Evolutionary conservation across 2,113 vertebrate genomes (phyloP).

Genomic region (Bubo scandiacus): DNA sequence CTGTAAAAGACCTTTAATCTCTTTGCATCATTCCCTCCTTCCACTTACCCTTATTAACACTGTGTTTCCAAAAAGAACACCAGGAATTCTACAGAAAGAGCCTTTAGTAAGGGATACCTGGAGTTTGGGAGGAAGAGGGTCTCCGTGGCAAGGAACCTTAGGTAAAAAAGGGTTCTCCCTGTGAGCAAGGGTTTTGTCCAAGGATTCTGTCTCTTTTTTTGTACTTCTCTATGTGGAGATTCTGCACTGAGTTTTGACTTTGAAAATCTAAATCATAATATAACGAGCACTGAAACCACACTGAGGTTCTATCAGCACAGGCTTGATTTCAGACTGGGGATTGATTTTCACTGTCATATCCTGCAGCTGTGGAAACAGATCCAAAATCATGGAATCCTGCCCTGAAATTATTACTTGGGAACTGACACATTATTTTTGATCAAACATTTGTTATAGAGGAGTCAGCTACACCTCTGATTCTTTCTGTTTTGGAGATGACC

Average conservation of each 20-base stretch:
- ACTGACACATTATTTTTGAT: rapidly evolving
- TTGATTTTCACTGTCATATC: background rate
- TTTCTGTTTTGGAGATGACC: background rate
- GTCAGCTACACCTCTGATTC: background rate
- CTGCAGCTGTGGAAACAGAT: background rate
- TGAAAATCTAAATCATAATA: background rate
- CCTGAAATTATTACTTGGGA: background rate
- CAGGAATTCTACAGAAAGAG: background rate
- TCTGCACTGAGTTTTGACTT: background rate
- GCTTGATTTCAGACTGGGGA: background rate
- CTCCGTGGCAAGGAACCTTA: background rate
- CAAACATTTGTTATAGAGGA: background rate
- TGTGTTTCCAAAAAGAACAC: background rate
- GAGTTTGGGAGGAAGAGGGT: background rate
- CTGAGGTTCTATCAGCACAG: background rate
- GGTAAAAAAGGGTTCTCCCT: background rate
- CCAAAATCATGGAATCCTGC: background rate
- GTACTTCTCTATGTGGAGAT: background rate
- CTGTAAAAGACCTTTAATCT: background rate
- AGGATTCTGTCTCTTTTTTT: background rate
- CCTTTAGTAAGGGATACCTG: background rate
- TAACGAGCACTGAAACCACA: background rate
- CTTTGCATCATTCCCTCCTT: background rate
- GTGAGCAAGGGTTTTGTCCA: background rate
- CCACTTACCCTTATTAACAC: background rate